Conservation (phyloP, 2,113 vertebrate species). For the Psettodes erumei region DNA sequence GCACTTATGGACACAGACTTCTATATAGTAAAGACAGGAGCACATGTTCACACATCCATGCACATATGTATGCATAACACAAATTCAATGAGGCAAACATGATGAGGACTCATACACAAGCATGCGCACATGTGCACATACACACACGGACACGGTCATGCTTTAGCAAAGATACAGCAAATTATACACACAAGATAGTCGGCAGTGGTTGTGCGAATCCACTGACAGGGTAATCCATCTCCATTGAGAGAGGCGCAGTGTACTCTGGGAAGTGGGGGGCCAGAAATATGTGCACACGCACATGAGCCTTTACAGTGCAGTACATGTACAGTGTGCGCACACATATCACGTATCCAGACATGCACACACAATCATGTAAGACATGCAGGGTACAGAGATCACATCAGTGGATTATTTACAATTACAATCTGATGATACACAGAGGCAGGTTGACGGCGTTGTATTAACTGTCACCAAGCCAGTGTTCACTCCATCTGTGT, state of each 20-base stretch:
- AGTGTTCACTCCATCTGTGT: background rate
- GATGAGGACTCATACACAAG: background rate
- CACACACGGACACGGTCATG: background rate
- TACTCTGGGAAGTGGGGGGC: conserved; percentile 36
- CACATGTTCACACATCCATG: background rate
- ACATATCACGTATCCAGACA: background rate
- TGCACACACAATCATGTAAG: background rate
- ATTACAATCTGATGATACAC: conserved; percentile 21
- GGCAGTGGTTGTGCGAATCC: conserved; percentile 36
- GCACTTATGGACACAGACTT: background rate
- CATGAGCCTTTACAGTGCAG: too few species aligned
- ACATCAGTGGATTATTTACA: conserved; percentile 29
- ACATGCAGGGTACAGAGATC: conserved; percentile 27
- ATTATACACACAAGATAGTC: conserved; percentile 43
- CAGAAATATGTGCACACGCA: conserved; percentile 10
- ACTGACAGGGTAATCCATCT: conserved; percentile 73
- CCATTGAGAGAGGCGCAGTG: conserved; percentile 48
- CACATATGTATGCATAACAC: background rate
- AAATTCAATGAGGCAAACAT: background rate
- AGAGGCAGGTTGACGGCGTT: conserved; percentile 1
- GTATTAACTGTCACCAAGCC: background rate
- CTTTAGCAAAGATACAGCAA: conserved; percentile 21
- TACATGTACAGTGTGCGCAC: too few species aligned
- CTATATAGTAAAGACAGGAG: background rate
- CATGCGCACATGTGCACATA: background rate